Percentiles rank a stretch among this genome's conserved stretches.
Conservation (phyloP, 2,888 invertebrate genomes). For the Tridacna gigas region DNA sequence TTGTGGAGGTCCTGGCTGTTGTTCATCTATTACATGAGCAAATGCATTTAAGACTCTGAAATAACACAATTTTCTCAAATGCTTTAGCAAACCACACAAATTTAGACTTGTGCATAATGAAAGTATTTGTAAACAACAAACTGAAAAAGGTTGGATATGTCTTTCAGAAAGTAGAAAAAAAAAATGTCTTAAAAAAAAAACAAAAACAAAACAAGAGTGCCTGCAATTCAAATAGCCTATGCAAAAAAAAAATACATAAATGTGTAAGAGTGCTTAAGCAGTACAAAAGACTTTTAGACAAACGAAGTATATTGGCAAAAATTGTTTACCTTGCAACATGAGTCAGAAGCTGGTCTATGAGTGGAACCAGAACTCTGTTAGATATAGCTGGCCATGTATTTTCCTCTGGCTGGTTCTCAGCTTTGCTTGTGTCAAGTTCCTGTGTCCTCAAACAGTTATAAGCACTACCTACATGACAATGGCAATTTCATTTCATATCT, state of each 20-base stretch:
- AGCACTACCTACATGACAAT: constrained; percentile 75
- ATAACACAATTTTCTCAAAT: neutral
- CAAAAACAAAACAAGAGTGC: too few species aligned
- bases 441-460: constrained; percentile 77
- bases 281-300: too few species aligned
- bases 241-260: too few species aligned
- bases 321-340: constrained; percentile 88
- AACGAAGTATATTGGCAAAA: neutral
- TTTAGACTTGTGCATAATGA: too few species aligned
- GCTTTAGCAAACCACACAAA: too few species aligned
- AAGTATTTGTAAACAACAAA: too few species aligned
- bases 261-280: too few species aligned
- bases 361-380: constrained; percentile 85
- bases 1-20: constrained; percentile 85
- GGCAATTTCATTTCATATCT: too few species aligned
- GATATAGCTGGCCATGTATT: constrained; percentile 82
- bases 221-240: too few species aligned
- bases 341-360: constrained; percentile 89
- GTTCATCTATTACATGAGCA: constrained; percentile 91
- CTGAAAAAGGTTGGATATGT: too few species aligned
- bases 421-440: constrained; percentile 65
- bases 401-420: constrained; percentile 69
- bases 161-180: too few species aligned
- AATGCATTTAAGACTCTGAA: constrained; percentile 89
- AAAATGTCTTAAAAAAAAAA: too few species aligned